Base-by-base conservation (phyloP, 2,113 vertebrate species). In the Amphilophus citrinellus region DNA sequence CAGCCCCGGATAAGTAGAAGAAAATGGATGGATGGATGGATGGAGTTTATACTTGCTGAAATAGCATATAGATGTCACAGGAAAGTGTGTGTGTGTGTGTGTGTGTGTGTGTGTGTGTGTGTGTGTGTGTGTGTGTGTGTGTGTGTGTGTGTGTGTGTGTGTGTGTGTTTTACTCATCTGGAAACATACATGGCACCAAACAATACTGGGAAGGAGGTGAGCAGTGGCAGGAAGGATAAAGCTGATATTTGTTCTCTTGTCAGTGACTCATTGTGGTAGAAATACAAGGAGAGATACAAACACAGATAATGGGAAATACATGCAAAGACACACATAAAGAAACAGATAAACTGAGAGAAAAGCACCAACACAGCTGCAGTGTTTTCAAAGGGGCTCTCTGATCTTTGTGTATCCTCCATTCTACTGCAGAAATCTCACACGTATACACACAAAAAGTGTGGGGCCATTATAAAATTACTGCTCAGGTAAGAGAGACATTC, bases 131-230 rank as follows among this genome's bases (percentile, higher is more conserved):
- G 32, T 32, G 32, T 37, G 35, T 15, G 42, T 68, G 63, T 47
- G 39, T 35, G 32, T 35, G 32, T 32, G 5, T 37, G 35, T 56
- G 50, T 53, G 17, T 18, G 15, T 61, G 32, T 71, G 39, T 60
- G 18, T 20, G 6, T 61, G 47, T 35, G 73, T 76, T 53, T 20
- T 59, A 79, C 63, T 84, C 83, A 62, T 86, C 68, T 81, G 47
- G 39, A 39, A 39, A 39, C 37, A 39, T 76, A 6, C 10, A 57
- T 63, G 50, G 13, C 71, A 30, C 35, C 32, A 30, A 82, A 90
- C 89, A 90, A 92, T 90, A 35, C 62, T 53, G 44, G 89, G 89
- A 88, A 88, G 73, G 59, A 84, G 30, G 79, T 37, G 56, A 60
- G 53, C 79, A 78, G 27, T 80, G 30, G 32, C 80, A 89, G 85